These are phyloP conservation scores for Myotis planiceps DNA, from an alignment of 2,797 vertebrate genomes.

Conservation along the genomic window DNA sequence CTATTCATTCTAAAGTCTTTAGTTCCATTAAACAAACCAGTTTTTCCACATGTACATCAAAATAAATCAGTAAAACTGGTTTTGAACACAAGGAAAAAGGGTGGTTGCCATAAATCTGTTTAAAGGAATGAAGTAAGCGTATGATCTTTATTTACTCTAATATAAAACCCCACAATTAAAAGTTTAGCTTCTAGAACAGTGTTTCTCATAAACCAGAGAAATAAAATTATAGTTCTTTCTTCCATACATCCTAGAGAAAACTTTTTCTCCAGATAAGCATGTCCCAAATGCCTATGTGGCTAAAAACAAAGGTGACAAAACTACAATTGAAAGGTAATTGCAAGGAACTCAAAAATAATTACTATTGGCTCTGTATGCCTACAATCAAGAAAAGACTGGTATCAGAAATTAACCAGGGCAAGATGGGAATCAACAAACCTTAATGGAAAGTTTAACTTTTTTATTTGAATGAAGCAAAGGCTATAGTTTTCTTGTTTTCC, in stretches of 20 bases:
- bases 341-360: slow-evolving; percentile 44
- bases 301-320: slow-evolving; percentile 5
- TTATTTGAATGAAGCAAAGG: not conserved
- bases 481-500: not conserved
- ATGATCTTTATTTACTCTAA: slow-evolving; percentile 34
- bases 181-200: slow-evolving; percentile 30
- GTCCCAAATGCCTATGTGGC: not conserved
- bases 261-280: not conserved
- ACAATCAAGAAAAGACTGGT: slow-evolving; percentile 29
- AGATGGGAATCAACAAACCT: not conserved
- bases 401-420: slow-evolving; percentile 19
- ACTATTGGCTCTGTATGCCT: not conserved
- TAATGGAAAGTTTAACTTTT: not conserved
- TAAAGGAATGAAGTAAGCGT: slow-evolving; percentile 36
- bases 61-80: slow-evolving; percentile 41
- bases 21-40: slow-evolving; percentile 77
- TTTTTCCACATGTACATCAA: slow-evolving; percentile 74
- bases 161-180: slow-evolving; percentile 32
- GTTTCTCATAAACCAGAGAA: not conserved
- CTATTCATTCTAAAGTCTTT: slow-evolving; percentile 58
- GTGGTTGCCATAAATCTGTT: slow-evolving; percentile 26
- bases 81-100: slow-evolving; percentile 23
- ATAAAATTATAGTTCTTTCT: not conserved
- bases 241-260: not conserved
- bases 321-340: slow-evolving; percentile 41